A percentile compares a stretch with the other conserved stretches of the same genome.
These are phyloP conservation scores for Diploscapter pachys DNA, from an alignment of 1,140 invertebrate species.

Conservation along the genomic window DNA sequence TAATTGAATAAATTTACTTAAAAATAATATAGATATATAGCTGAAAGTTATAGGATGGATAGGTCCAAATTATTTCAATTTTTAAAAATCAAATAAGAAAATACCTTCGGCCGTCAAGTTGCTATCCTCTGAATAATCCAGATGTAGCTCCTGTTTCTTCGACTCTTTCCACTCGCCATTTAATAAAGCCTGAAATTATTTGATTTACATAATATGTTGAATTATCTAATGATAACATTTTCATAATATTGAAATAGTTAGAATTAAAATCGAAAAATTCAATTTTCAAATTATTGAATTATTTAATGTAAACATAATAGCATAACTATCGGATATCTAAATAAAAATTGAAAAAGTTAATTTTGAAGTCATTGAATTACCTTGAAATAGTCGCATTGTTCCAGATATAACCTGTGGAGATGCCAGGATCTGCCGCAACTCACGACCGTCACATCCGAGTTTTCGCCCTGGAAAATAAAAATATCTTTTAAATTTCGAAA, in stretches of 20 bases:
- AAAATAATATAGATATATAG: neutral
- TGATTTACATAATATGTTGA: neutral
- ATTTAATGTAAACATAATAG: no score
- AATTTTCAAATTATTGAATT: no score
- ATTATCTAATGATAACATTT: neutral
- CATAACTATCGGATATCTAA: no score
- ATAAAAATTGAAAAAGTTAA: no score
- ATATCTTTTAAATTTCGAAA: neutral
- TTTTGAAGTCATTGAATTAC: neutral
- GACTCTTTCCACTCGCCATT: constrained; percentile 9
- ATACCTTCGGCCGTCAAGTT: constrained; percentile 3
- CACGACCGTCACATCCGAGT: neutral
- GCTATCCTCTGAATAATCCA: neutral
- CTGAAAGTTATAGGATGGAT: no score
- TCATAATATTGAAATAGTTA: no score
- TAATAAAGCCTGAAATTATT: constrained; percentile 4
- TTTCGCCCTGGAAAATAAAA: constrained; percentile 1
- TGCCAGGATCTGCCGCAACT: neutral
- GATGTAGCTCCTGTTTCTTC: neutral
- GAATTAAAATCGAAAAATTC: no score
- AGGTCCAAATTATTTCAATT: no score
- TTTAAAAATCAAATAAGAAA: neutral
- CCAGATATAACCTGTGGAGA: constrained; percentile 5
- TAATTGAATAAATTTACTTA: neutral
- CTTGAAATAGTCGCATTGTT: constrained; percentile 11